Evolutionary conservation across 2,113 vertebrate genomes (phyloP), one percentile per base, ranked within the genome.

Genomic region (Triplophysa siluroides): DNA sequence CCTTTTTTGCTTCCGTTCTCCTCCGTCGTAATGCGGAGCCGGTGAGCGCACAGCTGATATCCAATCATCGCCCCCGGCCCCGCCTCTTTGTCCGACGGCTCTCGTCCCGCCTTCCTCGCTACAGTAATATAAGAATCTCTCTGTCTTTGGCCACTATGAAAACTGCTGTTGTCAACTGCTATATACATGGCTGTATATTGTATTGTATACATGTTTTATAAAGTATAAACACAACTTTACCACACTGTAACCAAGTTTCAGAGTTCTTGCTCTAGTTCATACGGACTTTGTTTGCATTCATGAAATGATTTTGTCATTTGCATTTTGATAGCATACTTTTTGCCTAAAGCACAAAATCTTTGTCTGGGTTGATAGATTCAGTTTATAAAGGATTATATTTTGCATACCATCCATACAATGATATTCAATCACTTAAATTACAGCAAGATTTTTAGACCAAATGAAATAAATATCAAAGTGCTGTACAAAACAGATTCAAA

Each of bases 241-340:
- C 11, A 18, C 18, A 56, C 3, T 56, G n/a, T 56, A 7, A 43
- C 8, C 56, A 60, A 43, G 52, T 74, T 43, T 13, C 29, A 13
- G 69, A 60, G 29, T 38, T 74, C 38, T 75, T 26, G 6, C 18
- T 75, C 14, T 62, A 47, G n/a, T 45, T 75, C 58, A 43, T 24
- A 24, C n/a, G 19, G 72, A 75, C 54, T 45, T 75, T 62, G 58
- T 75, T 62, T 75, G 58, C 58, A 45, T 77, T 77, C 56, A 77
- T 76, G n/a, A 81, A 80, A 82, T 69, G n/a, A 56, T 24, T 81
- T 76, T 78, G 83, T 78, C 84, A 83, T 91, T 90, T 90, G 89
- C 90, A 91, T 90, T 91, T 90, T 92, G 83, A 91, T 92, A 87
- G 87, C 54, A 45, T 79, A 33, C 23, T 58, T 80, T 86, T 79